Evolutionary conservation across 2,113 vertebrate genomes (phyloP).

Genomic region (Sakesphorus luctuosus): DNA sequence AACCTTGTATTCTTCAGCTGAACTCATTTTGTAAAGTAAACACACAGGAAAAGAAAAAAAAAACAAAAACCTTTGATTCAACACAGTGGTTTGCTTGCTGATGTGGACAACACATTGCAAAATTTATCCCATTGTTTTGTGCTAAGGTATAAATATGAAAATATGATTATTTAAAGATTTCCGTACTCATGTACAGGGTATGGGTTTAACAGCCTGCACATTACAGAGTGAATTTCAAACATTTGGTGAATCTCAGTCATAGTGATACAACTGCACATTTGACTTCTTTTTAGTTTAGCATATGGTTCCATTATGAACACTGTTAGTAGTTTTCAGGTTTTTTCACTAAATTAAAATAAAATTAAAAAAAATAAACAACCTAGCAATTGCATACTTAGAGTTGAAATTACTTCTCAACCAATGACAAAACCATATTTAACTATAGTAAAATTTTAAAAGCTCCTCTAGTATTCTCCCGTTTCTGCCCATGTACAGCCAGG

Average conservation of each 20-base stretch:
- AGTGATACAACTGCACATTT: neutral
- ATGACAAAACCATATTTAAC: neutral
- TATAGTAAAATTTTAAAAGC: neutral
- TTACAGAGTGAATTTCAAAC: neutral
- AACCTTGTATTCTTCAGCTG: neutral
- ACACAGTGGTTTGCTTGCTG: neutral
- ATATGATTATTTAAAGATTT: neutral
- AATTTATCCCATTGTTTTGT: neutral
- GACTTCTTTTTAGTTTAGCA: neutral
- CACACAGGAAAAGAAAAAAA: neutral
- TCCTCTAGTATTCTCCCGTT: neutral
- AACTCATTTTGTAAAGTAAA: conserved; percentile 1
- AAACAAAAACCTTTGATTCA: neutral
- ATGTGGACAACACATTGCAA: neutral
- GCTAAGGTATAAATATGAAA: conserved; percentile 3
- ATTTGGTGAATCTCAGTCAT: neutral
- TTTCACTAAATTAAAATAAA: neutral
- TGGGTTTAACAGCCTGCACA: neutral
- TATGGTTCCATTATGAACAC: neutral
- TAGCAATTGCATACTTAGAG: neutral
- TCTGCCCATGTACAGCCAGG: neutral
- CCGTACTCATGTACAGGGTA: neutral
- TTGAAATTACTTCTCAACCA: neutral
- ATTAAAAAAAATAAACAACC: rapidly evolving
- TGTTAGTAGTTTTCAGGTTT: neutral